Base-by-base conservation (phyloP, 2,113 vertebrate species). In the Larimichthys polyactis region DNA sequence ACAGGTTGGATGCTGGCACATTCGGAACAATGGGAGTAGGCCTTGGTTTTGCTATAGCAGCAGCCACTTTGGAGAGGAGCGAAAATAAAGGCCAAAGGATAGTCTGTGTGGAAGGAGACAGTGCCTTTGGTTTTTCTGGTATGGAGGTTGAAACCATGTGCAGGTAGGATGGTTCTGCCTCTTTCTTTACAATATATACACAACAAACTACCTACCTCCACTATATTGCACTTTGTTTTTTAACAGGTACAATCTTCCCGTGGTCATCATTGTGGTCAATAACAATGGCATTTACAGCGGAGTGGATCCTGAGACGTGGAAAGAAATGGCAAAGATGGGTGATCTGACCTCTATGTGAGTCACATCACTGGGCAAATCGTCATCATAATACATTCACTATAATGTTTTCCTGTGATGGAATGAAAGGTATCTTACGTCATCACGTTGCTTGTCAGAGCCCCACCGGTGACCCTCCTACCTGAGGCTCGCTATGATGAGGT, bases 1-100 rank as follows among this genome's bases (percentile, higher is more conserved):
- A 62, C 78, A 99, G 98, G 92, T 94, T 99, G 69, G 98, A 99
- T 89, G 98, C 98, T 17, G 98, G 98, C 19, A 98, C 98, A 4
- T 99, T 99, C 78, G 98, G 98, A 74, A 99, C 98, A 0, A 99
- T 99, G 98, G 98, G 98, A 79, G 97, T 99, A 0, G 98, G 98
- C 1, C 95, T 98, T 43, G 98, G 98, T 52, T 99, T 99, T 92
- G 97, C 98, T 48, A 94, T 99, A 69, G 98, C 98, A 54, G 97
- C 98, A 81, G 98, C 97, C 5, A 1, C 96, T 55, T 82, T 98
- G 29, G 94, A 97, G 86, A 96, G 87, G 86, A 94, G 95, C 46
- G 83, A 17, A 81, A 90, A 73, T 9, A 94, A 92, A 0, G 85
- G 90, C 12, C 93, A 93, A 27, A 91, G 92, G 69, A 93, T 99